Evolutionary conservation across 2,888 invertebrate species (phyloP), one percentile per base, ranked within the genome.

Genomic region (Morpho helenor): DNA sequence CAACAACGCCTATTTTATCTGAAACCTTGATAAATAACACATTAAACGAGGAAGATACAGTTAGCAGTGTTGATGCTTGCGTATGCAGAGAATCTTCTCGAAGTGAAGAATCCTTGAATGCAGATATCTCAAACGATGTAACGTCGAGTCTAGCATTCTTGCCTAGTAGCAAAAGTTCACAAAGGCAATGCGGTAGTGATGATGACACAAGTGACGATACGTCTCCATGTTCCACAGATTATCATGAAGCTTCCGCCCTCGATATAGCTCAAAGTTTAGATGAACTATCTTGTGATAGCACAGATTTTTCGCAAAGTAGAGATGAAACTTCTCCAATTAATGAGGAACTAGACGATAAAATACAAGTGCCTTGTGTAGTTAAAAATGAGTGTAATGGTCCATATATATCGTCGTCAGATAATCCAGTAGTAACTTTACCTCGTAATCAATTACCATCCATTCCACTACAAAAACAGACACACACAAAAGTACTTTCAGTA

Each of bases 111-210:
- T 90, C 91, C 41, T 71, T 84, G 40, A 87, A 82, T 68, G 87
- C 83, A 16, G 91, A 90, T 67, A 82, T 86, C 63, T 90, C 90
- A 31, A 80, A 80, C 61, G 90, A 90, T 67, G 73, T 90, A 49
- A 90, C 90, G 59, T 90, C 90, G 63, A 90, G 90, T 76, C 77
- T 90, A 71, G 91, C 91, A 45, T 88, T 87, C 70, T 68, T 89
- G 60, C 89, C 91, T 57, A 85, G 77, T 68, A 90, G 89, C 77
- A 85, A 84, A 80, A 84, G 85, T 76, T 87, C 85, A 59, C 83
- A 82, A 63, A 72, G 75, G 62, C 76, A 78, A 56, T 73, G 74
- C 54, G 75, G 74, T 61, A 75, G 75, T 16, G 88, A 87, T 63
- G 83, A 86, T 66, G 31, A 31, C 3, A 90, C 91, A 8, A 87